phyloP scores from a whole-genome alignment of 2,797 vertebrate species.

The Schizopygopsis malacanthus region DNA sequence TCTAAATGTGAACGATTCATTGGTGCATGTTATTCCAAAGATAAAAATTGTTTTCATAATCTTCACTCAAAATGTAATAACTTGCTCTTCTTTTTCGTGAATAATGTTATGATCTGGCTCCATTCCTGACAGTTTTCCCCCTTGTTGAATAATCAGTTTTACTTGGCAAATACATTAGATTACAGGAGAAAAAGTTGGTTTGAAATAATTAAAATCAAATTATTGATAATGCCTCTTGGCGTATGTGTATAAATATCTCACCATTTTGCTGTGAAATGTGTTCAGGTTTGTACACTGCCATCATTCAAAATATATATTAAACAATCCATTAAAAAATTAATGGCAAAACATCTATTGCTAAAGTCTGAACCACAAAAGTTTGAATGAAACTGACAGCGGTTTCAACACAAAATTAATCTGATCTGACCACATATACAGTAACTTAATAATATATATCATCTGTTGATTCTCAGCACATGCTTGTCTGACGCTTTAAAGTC shows the following conservation, averaged over 20 bases:
- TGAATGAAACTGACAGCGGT: background rate
- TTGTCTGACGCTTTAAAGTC: too few species aligned
- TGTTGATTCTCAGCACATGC: too few species aligned
- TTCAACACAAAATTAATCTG: background rate
- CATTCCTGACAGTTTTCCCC: background rate
- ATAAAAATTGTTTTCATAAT: background rate
- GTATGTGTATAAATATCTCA: too few species aligned
- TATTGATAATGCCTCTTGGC: background rate
- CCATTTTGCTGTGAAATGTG: background rate
- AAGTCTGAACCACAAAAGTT: background rate
- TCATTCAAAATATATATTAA: background rate
- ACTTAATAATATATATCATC: background rate
- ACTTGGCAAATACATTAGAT: background rate
- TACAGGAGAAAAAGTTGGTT: background rate
- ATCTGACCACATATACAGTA: background rate
- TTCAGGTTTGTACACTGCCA: background rate
- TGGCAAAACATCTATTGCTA: background rate
- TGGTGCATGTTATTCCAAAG: background rate
- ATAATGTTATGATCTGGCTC: background rate
- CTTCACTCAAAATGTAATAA: background rate
- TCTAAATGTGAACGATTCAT: background rate
- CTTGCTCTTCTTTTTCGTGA: background rate
- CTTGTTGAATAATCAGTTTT: background rate
- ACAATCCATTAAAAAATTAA: background rate
- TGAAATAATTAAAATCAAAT: background rate